Evolutionary conservation across 2,888 invertebrate genomes (phyloP), one percentile per base, ranked within the genome.

Genomic region (Rosalia funebris): DNA sequence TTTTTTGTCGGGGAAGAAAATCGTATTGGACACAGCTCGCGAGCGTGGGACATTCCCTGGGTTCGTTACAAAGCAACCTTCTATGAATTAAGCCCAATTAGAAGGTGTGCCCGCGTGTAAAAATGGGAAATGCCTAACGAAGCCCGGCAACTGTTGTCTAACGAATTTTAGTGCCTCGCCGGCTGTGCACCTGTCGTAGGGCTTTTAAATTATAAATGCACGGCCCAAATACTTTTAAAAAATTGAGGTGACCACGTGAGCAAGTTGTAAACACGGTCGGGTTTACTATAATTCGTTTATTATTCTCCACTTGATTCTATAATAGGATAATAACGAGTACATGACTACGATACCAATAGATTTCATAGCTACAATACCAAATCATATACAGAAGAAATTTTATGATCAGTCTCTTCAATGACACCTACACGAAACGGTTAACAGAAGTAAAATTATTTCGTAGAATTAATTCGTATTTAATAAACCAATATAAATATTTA

Each of bases 111-210:
- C 61, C 42, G 39, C 31, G 46, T 54, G 57, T 53, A 54, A 64
- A 44, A 56, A 56, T 53, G 44, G 53, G 58, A 59, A 55, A 59
- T 39, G 47, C 48, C 57, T 57, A 47, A 41, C 34, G 48, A 61
- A 61, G 48, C 48, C 59, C 20, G 1, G 42, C 50, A 61, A 54
- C 61, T 58, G 53, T 48, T 57, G 55, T 57, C 52, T 57, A 46
- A 58, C 50, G 57, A 48, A 53, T 58, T 62, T 58, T 54, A 54
- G 53, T 62, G 54, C 47, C 54, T 62, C 52, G 52, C 56, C 57
- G 19, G 1, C 25, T 44, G n/a, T 57, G 45, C 57, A 62, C 54
- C 52, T 62, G 54, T 25, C 47, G 10, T 14, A 2, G 5, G 47
- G 12, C n/a, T 48, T 48, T 48, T 36, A 47, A 34, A 36, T 34